Conservation (phyloP, 2,888 invertebrate species). For the Trissolcus japonicus region DNA sequence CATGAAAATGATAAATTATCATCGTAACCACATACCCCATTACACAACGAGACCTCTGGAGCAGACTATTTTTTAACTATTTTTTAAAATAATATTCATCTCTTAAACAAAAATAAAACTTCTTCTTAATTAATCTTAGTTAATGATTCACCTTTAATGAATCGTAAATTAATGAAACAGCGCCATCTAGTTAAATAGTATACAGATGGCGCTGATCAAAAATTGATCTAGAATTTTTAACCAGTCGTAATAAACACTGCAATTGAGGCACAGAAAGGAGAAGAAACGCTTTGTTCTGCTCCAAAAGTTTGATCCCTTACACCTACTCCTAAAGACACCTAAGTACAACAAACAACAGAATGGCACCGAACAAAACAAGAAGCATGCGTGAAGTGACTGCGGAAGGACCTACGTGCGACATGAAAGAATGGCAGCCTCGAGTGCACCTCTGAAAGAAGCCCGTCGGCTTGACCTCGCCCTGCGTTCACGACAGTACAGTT, state of each 20-base stretch:
- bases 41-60: conserved; percentile 15
- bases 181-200: conserved; percentile 1
- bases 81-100: too few species aligned
- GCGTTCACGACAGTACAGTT: conserved; percentile 64
- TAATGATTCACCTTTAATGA: too few species aligned
- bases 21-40: conserved; percentile 10
- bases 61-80: conserved; percentile 8
- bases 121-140: too few species aligned
- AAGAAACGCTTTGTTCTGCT: conserved; percentile 19
- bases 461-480: conserved; percentile 64
- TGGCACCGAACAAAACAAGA: conserved; percentile 57
- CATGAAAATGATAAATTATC: not conserved
- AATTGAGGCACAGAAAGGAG: too few species aligned
- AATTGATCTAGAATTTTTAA: not conserved
- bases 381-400: conserved; percentile 63
- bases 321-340: conserved; percentile 37
- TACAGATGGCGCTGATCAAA: conserved; percentile 9
- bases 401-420: conserved; percentile 73
- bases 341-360: conserved; percentile 44
- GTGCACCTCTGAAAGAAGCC: conserved; percentile 63
- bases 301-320: conserved; percentile 28
- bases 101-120: too few species aligned
- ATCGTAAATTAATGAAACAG: not conserved
- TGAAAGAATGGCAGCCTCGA: conserved; percentile 71
- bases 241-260: too few species aligned